Conservation (phyloP, 2,113 vertebrate species). For the Pygoscelis adeliae region DNA sequence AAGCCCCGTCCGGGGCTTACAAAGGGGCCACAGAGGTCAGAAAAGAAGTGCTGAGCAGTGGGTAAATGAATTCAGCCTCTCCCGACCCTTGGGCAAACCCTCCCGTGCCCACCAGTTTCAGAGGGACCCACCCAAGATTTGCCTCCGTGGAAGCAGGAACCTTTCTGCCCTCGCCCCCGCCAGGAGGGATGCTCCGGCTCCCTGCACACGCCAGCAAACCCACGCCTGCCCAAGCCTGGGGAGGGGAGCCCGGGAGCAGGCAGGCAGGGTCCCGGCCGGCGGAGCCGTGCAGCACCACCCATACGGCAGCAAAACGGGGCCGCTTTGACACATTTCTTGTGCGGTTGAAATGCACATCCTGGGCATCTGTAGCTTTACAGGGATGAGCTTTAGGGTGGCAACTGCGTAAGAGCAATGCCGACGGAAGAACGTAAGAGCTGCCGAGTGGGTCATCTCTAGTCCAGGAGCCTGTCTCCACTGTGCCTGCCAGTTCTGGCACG, state of each 20-base stretch:
- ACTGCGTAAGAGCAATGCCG: fast-evolving
- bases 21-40: neutral
- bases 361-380: neutral
- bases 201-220: neutral
- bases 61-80: neutral
- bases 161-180: neutral
- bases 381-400: neutral
- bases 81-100: neutral
- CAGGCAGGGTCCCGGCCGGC: neutral
- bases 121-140: neutral
- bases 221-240: fast-evolving
- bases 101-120: neutral
- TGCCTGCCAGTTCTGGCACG: fast-evolving
- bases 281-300: neutral
- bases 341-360: neutral
- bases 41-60: neutral
- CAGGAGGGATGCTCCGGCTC: neutral
- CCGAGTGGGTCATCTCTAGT: fast-evolving
- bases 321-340: fast-evolving
- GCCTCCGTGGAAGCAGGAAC: neutral
- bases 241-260: fast-evolving
- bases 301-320: fast-evolving
- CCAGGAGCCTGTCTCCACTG: fast-evolving
- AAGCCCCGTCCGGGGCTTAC: neutral
- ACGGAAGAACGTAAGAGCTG: fast-evolving